Conservation (phyloP, 2,888 invertebrate species). For the Apamea epomidion region DNA sequence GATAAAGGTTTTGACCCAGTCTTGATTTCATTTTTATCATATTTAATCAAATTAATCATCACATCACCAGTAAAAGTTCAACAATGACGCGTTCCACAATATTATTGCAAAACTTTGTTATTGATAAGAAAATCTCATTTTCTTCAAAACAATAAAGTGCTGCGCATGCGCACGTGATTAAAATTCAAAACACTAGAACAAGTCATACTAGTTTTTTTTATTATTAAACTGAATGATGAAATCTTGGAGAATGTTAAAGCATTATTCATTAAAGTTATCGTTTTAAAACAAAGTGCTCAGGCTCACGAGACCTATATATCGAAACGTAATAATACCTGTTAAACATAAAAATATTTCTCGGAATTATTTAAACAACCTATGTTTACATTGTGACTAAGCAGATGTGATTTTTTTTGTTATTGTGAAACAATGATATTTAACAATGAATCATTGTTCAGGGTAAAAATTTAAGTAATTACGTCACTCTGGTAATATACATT, state of each 20-base stretch:
- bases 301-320: background rate
- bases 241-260: conserved; percentile 41
- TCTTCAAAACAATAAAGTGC: conserved; percentile 27
- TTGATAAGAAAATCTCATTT: conserved; percentile 26
- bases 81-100: conserved; percentile 17
- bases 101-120: conserved; percentile 16
- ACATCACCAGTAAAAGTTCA: background rate
- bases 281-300: conserved; percentile 24
- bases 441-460: background rate
- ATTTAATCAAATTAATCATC: background rate
- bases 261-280: conserved; percentile 42
- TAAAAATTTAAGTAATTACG: background rate
- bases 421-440: background rate
- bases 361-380: background rate
- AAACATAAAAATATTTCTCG: conserved; percentile 2
- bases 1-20: conserved; percentile 7
- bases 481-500: no score
- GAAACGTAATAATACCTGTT: conserved; percentile 8
- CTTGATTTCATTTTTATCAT: background rate
- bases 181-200: conserved; percentile 37
- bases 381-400: conserved; percentile 13
- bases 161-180: conserved; percentile 21
- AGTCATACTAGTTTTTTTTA: conserved; percentile 35
- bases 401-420: background rate
- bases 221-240: conserved; percentile 56